Base-by-base conservation (phyloP, 2,113 vertebrate species). In the Petrocephalus zakoni region DNA sequence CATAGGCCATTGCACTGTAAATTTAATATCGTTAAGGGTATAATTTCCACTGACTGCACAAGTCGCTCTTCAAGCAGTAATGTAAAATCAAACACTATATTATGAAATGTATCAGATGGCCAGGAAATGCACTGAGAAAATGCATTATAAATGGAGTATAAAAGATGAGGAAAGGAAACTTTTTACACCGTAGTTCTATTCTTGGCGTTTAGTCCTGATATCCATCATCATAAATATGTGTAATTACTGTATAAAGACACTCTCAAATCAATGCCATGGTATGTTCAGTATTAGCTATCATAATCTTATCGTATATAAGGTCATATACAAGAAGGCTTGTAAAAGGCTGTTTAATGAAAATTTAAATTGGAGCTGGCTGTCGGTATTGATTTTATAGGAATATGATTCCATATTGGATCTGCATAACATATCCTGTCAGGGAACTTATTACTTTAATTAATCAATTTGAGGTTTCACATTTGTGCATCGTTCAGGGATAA, bases 341-440 rank as follows among this genome's bases (percentile, higher is more conserved):
- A 88, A 90, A 91, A 91, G 29, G 34, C 56, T 88, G 86, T 89
- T 89, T 91, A 90, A 92, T 91, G 88, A 91, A 92, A 92, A 93
- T 90, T 85, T 91, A 87, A 90, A 91, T 89, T 89, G 78, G 58
- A 78, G 72, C 78, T 86, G 78, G 87, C 85, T 56, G 8, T 90
- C 82, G 29, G 19, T 86, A 89, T 91, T 83, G 90, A 92, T 91
- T 91, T 82, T 19, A 55, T 25, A 47, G 10, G 61, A 19, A 86
- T 90, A 82, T 90, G 89, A 75, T 88, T 90, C 90, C 88, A 87
- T 81, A 87, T 89, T 86, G 75, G 88, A 90, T 90, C 83, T 49
- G 83, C 90, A 89, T 87, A 91, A 87, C 87, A 91, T 90, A 90
- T 89, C 90, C 88, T 47, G 83, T 86, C 85, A 89, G 90, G 88